Evolutionary conservation across 1,140 invertebrate species (phyloP).

Genomic region (Saccostrea echinata): DNA sequence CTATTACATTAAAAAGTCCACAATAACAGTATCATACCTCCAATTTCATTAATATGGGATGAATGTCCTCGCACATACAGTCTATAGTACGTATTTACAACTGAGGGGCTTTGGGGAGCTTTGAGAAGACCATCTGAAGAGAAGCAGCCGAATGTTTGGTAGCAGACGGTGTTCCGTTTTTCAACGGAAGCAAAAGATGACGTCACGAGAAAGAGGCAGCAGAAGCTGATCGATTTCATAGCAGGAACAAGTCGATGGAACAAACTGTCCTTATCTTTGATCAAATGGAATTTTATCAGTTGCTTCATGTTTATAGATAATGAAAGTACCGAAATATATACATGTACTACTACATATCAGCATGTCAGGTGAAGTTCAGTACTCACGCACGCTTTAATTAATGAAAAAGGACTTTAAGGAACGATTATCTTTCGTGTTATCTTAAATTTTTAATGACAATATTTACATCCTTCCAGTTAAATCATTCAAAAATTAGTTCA

Average conservation of each 20-base stretch:
- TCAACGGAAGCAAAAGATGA: conserved; percentile 23
- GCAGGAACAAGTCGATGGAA: background rate
- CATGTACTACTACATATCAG: too few species aligned
- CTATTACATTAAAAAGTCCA: background rate
- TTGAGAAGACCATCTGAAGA: conserved; percentile 12
- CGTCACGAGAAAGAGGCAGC: conserved; percentile 1
- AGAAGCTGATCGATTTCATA: background rate
- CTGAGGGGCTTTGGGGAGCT: background rate
- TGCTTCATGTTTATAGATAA: too few species aligned
- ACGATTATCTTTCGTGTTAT: too few species aligned
- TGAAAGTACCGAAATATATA: too few species aligned
- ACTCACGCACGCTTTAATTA: too few species aligned
- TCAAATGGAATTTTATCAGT: too few species aligned
- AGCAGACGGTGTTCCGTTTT: conserved; percentile 21
- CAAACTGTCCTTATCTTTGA: background rate
- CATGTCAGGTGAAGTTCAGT: too few species aligned
- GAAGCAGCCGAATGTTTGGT: conserved; percentile 44
- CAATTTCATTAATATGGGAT: conserved; percentile 3
- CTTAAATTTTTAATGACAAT: too few species aligned
- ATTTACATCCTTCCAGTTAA: too few species aligned
- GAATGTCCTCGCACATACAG: conserved; percentile 34
- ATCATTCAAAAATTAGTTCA: too few species aligned
- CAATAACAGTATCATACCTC: conserved; percentile 3
- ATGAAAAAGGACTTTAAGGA: too few species aligned
- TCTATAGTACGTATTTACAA: conserved; percentile 40